Percentiles rank a stretch among this genome's conserved stretches.
Evolutionary conservation across 2,113 vertebrate species (phyloP).

Genomic region (Microcebus griseorufus): DNA sequence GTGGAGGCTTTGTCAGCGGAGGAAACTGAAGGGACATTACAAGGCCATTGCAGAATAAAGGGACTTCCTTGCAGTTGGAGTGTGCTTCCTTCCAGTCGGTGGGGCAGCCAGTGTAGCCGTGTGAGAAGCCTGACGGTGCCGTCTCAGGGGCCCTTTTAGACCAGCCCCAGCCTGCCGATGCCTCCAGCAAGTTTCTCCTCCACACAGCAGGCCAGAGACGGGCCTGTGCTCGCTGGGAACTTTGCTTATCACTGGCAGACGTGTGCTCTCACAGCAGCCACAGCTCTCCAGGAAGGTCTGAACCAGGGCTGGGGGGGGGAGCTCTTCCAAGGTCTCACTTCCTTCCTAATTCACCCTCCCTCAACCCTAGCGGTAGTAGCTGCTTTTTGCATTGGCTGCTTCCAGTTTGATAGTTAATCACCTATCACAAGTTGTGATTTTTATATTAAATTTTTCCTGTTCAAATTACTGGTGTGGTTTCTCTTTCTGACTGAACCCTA

Average conservation of each 20-base stretch:
- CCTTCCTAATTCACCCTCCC: not conserved
- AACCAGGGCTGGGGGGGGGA: not conserved
- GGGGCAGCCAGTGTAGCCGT: not conserved
- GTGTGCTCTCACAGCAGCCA: not conserved
- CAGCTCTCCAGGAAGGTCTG: not conserved
- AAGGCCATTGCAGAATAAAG: not conserved
- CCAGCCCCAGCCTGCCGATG: not conserved
- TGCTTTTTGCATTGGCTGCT: not conserved
- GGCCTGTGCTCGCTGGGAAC: not conserved
- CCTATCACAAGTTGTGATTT: not conserved
- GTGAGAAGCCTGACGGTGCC: not conserved
- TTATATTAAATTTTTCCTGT: not conserved
- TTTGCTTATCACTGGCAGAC: not conserved
- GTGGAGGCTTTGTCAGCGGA: not conserved
- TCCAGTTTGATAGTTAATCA: not conserved
- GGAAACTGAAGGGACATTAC: too few relatives aligned
- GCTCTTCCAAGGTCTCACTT: not conserved
- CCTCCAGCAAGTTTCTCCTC: not conserved
- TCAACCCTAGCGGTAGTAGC: not conserved
- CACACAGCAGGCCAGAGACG: not conserved
- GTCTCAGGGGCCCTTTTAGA: not conserved
- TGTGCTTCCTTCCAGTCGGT: not conserved
- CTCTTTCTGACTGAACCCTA: not conserved
- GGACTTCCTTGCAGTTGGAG: not conserved
- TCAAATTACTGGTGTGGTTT: not conserved